phyloP scores from a whole-genome alignment of 2,797 vertebrate genomes.

The Pachyuromys duprasi region DNA sequence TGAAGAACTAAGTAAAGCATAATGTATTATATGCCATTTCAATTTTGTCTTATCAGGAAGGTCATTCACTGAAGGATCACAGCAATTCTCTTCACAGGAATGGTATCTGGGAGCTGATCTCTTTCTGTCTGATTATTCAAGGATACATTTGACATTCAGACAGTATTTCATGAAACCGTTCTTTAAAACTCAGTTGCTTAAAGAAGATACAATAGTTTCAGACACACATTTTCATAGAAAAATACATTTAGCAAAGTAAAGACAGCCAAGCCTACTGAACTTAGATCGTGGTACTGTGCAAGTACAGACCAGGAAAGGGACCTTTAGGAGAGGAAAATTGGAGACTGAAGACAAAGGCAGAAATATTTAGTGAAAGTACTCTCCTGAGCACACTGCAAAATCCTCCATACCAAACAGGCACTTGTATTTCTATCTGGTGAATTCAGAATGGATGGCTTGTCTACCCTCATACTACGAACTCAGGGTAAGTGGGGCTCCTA shows the following conservation, averaged over 20 bases:
- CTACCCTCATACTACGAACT: not conserved
- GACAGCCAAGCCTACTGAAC: not conserved
- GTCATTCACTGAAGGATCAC: constrained; percentile 49
- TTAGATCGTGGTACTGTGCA: not conserved
- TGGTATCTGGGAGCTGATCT: constrained; percentile 19
- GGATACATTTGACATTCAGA: constrained; percentile 55
- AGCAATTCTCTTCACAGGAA: constrained; percentile 63
- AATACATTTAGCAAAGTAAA: constrained; percentile 41
- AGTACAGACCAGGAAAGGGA: not conserved
- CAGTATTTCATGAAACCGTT: constrained; percentile 43
- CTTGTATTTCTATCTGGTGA: not conserved
- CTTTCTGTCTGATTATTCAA: constrained; percentile 66
- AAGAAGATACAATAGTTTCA: constrained; percentile 37
- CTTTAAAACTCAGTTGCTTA: constrained; percentile 68
- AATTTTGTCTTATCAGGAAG: constrained; percentile 64
- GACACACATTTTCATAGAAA: not conserved
- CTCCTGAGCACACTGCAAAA: not conserved
- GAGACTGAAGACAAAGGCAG: not conserved
- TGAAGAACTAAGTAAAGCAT: constrained; percentile 15
- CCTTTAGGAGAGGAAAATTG: not conserved
- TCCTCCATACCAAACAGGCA: not conserved
- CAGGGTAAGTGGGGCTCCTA: not conserved
- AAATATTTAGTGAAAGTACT: not conserved
- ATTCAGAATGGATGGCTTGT: not conserved
- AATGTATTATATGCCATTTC: constrained; percentile 27